Evolutionary conservation across 2,888 invertebrate genomes (phyloP), one percentile per base, ranked within the genome.

Genomic region (Eueremaeus valkanovi): DNA sequence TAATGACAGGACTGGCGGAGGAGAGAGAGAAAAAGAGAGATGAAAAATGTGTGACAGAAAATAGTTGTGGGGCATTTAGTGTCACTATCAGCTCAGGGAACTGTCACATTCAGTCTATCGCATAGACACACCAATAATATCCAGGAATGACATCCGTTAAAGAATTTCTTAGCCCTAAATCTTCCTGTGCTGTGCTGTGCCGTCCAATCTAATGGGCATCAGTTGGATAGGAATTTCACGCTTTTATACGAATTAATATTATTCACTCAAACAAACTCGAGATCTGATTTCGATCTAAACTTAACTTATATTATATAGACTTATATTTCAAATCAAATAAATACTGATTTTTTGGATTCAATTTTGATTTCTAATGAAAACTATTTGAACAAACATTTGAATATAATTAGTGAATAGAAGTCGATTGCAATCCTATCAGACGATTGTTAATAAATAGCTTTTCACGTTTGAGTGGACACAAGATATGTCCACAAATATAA

Each of bases 61-160:
- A 63, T 63, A 63, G 63, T 63, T 63, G n/a, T 63, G 33, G 9
- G 63, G 63, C 63, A 63, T 63, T 63, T 63, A 33, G 63, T 63
- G 63, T 33, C 63, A 29, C 63, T 63, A 63, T 63, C 63, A 55
- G 27, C 55, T 55, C 55, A 21, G 21, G 21, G 55, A 55, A 29
- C n/a, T 63, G 63, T 63, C 63, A 63, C n/a, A 31, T 63, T 63
- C 63, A 33, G 13, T 33, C 31, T n/a, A 24, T 11, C 55, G 27
- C 24, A 55, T 55, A 55, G 24, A 27, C 27, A 55, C 11, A 55
- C 6, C 24, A 55, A 55, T 55, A 55, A 55, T 55, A 55, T 21
- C 21, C 11, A 55, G 45, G 45, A 45, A 45, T 45, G 45, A 18
- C 45, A 45, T 45, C 45, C 45, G 45, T 45, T 45, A 16, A 6